Evolutionary conservation across 2,797 vertebrate species (phyloP).

Genomic region (Toxotes lorentzi): DNA sequence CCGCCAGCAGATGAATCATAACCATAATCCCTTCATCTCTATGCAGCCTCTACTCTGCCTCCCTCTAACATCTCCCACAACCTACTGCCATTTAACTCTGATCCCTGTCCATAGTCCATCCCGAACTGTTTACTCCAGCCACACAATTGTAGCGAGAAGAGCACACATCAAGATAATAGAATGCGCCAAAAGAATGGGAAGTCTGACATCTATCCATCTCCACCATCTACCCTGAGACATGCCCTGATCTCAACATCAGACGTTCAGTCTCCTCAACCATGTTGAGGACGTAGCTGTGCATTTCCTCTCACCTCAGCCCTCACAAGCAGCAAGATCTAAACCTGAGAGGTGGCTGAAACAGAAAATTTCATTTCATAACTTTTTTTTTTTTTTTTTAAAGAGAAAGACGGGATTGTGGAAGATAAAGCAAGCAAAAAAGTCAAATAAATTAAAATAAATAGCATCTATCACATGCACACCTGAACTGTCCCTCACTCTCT

Average conservation of each 20-base stretch:
- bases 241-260: conserved; percentile 36
- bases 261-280: neutral
- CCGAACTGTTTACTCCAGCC: conserved; percentile 43
- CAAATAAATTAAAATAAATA: conserved; percentile 6
- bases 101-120: conserved; percentile 35
- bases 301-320: neutral
- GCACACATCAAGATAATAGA: conserved; percentile 30
- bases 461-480: neutral
- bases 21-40: conserved; percentile 63
- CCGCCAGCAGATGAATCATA: conserved; percentile 48
- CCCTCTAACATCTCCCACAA: conserved; percentile 29
- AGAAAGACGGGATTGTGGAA: no score
- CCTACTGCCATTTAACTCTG: conserved; percentile 46
- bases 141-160: neutral
- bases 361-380: neutral
- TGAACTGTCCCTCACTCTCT: conserved; percentile 5
- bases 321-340: conserved; percentile 1
- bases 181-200: conserved; percentile 27
- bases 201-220: conserved; percentile 41
- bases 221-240: conserved; percentile 11
- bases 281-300: neutral
- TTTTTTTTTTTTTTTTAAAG: conserved; percentile 15
- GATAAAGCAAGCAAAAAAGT: neutral
- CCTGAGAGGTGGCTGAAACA: conserved; percentile 20
- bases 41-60: conserved; percentile 41